phyloP scores from a whole-genome alignment of 2,888 invertebrate genomes.

The Caenorhabditis parvicauda region DNA sequence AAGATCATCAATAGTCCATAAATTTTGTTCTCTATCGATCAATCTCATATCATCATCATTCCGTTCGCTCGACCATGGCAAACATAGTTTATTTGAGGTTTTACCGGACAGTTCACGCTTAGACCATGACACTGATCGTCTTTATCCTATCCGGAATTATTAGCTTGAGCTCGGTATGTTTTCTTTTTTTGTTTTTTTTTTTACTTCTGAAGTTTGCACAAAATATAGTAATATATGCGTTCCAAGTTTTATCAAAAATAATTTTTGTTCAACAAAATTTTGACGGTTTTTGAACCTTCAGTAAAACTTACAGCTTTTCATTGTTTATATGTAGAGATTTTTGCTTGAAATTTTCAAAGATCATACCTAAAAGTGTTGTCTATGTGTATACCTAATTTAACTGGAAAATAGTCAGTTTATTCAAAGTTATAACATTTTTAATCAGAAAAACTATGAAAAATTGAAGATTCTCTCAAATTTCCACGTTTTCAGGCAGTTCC shows the following conservation, averaged over 20 bases:
- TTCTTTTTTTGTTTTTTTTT: background rate
- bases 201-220: background rate
- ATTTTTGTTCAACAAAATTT: too few species aligned
- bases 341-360: too few species aligned
- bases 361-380: too few species aligned
- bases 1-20: constrained; percentile 1
- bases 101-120: background rate
- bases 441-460: too few species aligned
- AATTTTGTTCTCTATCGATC: background rate
- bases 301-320: too few species aligned
- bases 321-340: too few species aligned
- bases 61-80: background rate
- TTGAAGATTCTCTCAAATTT: too few species aligned
- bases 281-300: background rate
- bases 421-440: too few species aligned
- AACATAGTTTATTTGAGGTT: background rate
- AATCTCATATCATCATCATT: background rate
- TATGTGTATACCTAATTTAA: too few species aligned
- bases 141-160: constrained; percentile 1
- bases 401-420: too few species aligned
- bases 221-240: background rate
- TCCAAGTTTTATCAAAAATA: too few species aligned
- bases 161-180: background rate
- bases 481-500: too few species aligned
- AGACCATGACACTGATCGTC: constrained; percentile 8